Evolutionary conservation across 1,140 invertebrate genomes (phyloP).

Genomic region (Anastatus disparis): DNA sequence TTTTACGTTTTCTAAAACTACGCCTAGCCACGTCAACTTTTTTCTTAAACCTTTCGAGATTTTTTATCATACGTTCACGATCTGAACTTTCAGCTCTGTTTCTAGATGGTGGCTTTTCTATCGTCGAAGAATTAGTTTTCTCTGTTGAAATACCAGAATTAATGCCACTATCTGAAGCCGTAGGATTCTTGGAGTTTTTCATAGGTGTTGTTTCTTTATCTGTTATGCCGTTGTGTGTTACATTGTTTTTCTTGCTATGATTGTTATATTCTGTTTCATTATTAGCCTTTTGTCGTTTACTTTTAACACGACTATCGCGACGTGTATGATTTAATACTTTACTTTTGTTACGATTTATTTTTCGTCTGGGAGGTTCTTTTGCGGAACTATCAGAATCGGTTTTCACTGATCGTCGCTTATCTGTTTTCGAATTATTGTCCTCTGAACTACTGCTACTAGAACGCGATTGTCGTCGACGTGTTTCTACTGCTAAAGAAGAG

Average conservation of each 20-base stretch:
- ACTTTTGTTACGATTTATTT: conserved; percentile 47
- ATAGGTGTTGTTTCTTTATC: conserved; percentile 42
- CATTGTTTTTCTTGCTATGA: conserved; percentile 5
- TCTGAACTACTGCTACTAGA: conserved; percentile 49
- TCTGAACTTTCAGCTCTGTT: conserved; percentile 52
- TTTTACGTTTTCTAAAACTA: conserved; percentile 55
- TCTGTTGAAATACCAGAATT: conserved; percentile 58
- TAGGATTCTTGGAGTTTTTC: conserved; percentile 44
- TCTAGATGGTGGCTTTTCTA: conserved; percentile 30
- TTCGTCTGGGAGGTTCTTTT: conserved; percentile 38
- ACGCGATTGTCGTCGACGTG: conserved; percentile 45
- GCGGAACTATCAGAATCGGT: conserved; percentile 47
- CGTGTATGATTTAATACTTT: conserved; percentile 21
- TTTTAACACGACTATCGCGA: conserved; percentile 29
- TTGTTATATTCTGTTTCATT: neutral
- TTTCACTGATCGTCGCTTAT: conserved; percentile 47
- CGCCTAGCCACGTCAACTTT: conserved; percentile 55
- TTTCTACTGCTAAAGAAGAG: conserved; percentile 32
- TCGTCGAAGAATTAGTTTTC: conserved; percentile 44
- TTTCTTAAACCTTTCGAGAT: conserved; percentile 53
- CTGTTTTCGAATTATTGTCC: conserved; percentile 32
- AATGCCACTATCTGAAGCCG: conserved; percentile 58
- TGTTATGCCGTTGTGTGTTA: neutral
- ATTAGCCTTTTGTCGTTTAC: conserved; percentile 44
- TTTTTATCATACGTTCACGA: conserved; percentile 51